Conservation (phyloP, 2,888 invertebrate genomes). For the Papilio elwesi region DNA sequence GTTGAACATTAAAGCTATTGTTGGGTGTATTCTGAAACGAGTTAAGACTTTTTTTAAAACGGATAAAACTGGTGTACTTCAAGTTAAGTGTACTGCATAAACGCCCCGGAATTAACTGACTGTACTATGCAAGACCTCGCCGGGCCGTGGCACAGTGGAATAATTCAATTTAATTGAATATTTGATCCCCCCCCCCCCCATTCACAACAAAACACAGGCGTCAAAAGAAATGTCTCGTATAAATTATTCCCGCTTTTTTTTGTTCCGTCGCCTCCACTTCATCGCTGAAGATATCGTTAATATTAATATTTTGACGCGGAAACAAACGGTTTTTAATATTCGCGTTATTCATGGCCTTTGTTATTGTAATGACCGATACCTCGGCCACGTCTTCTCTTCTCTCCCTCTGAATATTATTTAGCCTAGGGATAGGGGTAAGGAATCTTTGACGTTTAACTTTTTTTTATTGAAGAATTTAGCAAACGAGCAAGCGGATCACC, state of each 20-base stretch:
- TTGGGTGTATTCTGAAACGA: no score
- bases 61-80: not conserved
- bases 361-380: conserved; percentile 74
- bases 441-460: not conserved
- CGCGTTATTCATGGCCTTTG: conserved; percentile 73
- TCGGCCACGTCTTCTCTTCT: conserved; percentile 35
- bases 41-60: not conserved
- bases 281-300: conserved; percentile 82
- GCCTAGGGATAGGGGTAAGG: conserved; percentile 20
- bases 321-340: conserved; percentile 79
- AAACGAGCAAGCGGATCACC: no score
- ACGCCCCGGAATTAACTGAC: not conserved
- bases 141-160: conserved; percentile 25
- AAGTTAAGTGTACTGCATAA: not conserved
- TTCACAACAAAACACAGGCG: conserved; percentile 72
- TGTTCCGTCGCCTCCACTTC: conserved; percentile 61
- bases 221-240: conserved; percentile 80
- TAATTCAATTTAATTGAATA: conserved; percentile 72
- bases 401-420: conserved; percentile 26
- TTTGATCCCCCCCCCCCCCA: conserved; percentile 58
- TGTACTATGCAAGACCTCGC: conserved; percentile 31
- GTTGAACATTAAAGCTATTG: no score
- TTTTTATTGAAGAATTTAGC: no score
- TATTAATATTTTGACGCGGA: conserved; percentile 83
- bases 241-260: conserved; percentile 78